phyloP scores from a whole-genome alignment of 2,797 vertebrate genomes.

The Ambastaia sidthimunki region DNA sequence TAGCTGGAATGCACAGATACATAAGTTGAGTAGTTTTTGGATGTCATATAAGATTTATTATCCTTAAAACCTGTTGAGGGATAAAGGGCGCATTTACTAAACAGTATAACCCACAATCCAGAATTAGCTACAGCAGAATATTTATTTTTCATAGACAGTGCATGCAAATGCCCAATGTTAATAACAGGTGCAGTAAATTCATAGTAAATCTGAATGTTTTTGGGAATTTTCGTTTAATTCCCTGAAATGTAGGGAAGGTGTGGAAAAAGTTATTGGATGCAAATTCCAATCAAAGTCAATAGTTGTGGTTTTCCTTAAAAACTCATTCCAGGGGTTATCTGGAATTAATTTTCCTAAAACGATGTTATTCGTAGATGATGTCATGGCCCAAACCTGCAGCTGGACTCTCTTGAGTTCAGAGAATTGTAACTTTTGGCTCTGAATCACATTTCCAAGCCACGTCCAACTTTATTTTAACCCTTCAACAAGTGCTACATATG shows the following conservation, averaged over 20 bases:
- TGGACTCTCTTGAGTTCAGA: slow-evolving; percentile 49
- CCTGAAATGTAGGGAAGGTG: background rate
- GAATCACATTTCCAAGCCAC: slow-evolving; percentile 55
- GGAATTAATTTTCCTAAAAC: slow-evolving; percentile 62
- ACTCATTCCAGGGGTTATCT: slow-evolving; percentile 53
- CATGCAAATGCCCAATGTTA: background rate
- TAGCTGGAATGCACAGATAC: background rate
- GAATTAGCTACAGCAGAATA: too few species aligned
- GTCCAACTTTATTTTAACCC: slow-evolving; percentile 57
- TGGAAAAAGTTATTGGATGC: slow-evolving; percentile 41
- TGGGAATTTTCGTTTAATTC: background rate
- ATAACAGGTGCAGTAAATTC: background rate
- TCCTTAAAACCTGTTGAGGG: too few species aligned
- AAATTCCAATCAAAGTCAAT: slow-evolving; percentile 52
- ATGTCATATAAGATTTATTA: too few species aligned
- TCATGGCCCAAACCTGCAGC: slow-evolving; percentile 58
- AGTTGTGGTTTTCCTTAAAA: slow-evolving; percentile 47
- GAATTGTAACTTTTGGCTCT: slow-evolving; percentile 60
- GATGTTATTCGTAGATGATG: slow-evolving; percentile 60
- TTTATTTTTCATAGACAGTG: background rate
- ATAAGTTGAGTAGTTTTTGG: background rate
- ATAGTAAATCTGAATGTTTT: background rate
- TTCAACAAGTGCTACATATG: slow-evolving; percentile 55
- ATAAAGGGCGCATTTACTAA: too few species aligned
- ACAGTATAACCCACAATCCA: too few species aligned